A percentile compares a stretch with the other conserved stretches of the same genome.
Conservation (phyloP, 2,888 invertebrate species). For the Cheilosia pagana region DNA sequence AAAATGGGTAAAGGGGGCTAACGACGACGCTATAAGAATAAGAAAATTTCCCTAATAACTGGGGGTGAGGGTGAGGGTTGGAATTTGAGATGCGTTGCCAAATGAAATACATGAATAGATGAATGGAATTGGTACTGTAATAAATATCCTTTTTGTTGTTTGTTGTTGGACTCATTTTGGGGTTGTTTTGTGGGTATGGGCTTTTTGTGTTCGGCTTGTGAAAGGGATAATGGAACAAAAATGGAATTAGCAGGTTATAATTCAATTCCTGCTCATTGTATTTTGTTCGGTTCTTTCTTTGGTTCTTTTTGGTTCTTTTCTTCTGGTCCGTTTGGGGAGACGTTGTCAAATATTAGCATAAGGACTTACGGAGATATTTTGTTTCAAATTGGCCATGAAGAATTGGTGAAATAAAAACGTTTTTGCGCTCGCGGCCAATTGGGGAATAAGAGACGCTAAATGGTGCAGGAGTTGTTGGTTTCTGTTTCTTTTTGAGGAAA, state of each 20-base stretch:
- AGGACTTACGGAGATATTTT: slow-evolving; percentile 65
- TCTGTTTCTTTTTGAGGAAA: background rate
- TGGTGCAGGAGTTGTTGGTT: background rate
- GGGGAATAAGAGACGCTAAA: background rate
- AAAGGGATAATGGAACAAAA: slow-evolving; percentile 47
- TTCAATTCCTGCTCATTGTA: slow-evolving; percentile 68
- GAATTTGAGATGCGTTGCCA: slow-evolving; percentile 65
- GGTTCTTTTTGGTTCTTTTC: background rate
- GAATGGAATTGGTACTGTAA: slow-evolving; percentile 69
- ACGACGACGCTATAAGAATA: slow-evolving; percentile 36
- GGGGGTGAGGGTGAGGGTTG: slow-evolving; percentile 31
- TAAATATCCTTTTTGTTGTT: slow-evolving; percentile 69
- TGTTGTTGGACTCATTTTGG: slow-evolving; percentile 18
- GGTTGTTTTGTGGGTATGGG: slow-evolving; percentile 18
- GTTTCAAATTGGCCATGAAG: slow-evolving; percentile 72
- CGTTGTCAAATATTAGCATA: slow-evolving; percentile 68
- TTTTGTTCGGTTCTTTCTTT: background rate
- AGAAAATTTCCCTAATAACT: slow-evolving; percentile 46
- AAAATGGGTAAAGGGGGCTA: background rate
- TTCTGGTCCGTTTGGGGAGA: background rate
- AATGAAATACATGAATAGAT: slow-evolving; percentile 42
- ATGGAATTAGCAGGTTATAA: slow-evolving; percentile 71
- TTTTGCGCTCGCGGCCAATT: slow-evolving; percentile 32
- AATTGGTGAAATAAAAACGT: slow-evolving; percentile 37
- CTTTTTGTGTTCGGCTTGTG: slow-evolving; percentile 8